Percentiles rank a stretch among this genome's conserved stretches.
Evolutionary conservation across 1,140 invertebrate genomes (phyloP).

Genomic region (Cardiocondyla obscurior): DNA sequence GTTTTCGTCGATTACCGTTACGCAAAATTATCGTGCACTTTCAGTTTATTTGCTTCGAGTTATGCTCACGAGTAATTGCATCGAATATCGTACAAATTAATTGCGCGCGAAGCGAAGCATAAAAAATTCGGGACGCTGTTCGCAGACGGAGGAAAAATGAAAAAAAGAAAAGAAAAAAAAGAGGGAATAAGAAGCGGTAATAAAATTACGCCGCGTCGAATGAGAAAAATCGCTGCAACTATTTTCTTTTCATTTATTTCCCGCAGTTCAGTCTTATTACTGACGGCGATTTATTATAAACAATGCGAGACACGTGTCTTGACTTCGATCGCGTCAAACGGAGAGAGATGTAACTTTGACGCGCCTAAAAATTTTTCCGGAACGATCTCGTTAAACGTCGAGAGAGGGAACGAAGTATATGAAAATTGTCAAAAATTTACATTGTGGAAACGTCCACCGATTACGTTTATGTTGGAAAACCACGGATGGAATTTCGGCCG

Average conservation of each 20-base stretch:
- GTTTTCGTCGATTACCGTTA: constrained; percentile 14
- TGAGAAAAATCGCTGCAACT: neutral
- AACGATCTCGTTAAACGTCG: neutral
- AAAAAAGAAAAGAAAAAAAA: too few relatives aligned
- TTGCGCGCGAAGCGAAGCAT: neutral
- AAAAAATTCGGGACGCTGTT: too few relatives aligned
- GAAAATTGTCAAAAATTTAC: constrained; percentile 42
- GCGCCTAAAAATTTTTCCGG: neutral
- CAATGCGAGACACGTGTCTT: too few relatives aligned
- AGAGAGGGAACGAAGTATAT: neutral
- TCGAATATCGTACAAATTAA: constrained; percentile 33
- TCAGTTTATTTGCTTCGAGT: neutral
- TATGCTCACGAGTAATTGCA: constrained; percentile 21
- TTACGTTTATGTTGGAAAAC: constrained; percentile 13
- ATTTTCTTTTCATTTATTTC: too few relatives aligned
- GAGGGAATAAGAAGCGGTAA: neutral
- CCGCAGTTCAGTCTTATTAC: too few relatives aligned
- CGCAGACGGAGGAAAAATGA: too few relatives aligned
- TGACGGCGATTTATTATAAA: too few relatives aligned
- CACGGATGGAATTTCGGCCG: constrained; percentile 7
- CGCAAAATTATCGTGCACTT: constrained; percentile 12
- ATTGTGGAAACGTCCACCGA: constrained; percentile 6
- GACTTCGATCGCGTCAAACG: neutral
- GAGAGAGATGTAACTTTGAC: constrained; percentile 2
- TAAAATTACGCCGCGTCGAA: neutral